These are phyloP conservation scores for Chaenogobius annularis DNA, from an alignment of 2,113 vertebrate species.

Conservation along the genomic window DNA sequence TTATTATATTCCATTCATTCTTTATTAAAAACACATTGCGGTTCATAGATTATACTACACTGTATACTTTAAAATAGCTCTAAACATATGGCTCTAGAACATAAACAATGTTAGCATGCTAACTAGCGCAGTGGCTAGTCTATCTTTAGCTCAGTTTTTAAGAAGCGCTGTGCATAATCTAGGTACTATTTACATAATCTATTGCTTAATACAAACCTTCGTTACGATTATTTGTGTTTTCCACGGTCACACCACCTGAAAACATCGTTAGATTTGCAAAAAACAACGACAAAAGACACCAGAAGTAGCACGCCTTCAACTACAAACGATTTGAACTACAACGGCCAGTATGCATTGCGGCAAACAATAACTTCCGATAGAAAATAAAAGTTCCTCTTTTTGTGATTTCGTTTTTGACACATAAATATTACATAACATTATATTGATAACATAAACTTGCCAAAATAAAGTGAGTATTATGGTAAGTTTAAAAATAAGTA, in stretches of 20 bases:
- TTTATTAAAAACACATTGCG: too few species aligned
- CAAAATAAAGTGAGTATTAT: background rate
- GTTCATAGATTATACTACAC: too few species aligned
- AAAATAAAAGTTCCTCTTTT: background rate
- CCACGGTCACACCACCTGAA: background rate
- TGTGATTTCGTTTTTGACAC: too few species aligned
- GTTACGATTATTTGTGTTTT: background rate
- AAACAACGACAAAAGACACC: background rate
- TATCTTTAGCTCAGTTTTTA: background rate
- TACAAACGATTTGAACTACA: background rate
- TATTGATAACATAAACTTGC: background rate
- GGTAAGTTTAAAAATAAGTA: too few species aligned
- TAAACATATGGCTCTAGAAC: background rate
- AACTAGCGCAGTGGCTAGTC: background rate
- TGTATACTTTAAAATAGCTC: background rate
- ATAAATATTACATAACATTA: background rate
- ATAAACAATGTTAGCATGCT: background rate
- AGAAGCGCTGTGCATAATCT: fast-evolving
- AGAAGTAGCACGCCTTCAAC: background rate
- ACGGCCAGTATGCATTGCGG: conserved; percentile 25
- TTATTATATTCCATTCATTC: too few species aligned
- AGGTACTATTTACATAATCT: fast-evolving
- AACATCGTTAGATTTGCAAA: background rate
- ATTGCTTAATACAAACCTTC: conserved; percentile 32
- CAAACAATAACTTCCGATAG: background rate